phyloP scores from a whole-genome alignment of 2,888 invertebrate species.

The Serripes groenlandicus region DNA sequence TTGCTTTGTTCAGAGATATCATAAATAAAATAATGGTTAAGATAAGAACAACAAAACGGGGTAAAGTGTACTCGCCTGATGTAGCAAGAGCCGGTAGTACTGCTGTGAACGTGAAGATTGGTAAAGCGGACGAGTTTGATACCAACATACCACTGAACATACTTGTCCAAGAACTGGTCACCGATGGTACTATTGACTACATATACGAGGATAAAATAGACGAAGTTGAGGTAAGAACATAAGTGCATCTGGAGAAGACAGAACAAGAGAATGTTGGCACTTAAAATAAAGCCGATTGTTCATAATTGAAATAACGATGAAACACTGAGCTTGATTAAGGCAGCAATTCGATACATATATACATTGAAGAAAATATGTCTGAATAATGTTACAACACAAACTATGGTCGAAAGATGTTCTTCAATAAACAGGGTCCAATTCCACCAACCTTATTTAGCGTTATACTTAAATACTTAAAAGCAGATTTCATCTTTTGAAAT shows the following conservation, averaged over 20 bases:
- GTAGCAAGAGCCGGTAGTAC: slow-evolving; percentile 44
- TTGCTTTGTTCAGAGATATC: slow-evolving; percentile 4
- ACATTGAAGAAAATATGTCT: no score
- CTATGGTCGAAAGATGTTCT: no score
- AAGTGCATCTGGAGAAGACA: no score
- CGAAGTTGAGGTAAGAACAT: slow-evolving; percentile 7
- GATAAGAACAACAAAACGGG: slow-evolving; percentile 26
- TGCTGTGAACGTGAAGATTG: slow-evolving; percentile 51
- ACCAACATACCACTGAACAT: slow-evolving; percentile 46
- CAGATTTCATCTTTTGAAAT: no score
- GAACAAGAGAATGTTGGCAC: no score
- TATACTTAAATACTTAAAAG: no score
- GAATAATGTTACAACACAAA: no score
- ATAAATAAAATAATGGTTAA: slow-evolving; percentile 28
- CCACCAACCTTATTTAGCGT: no score
- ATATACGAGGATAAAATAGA: slow-evolving; percentile 20
- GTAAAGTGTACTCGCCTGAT: slow-evolving; percentile 31
- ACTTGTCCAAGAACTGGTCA: background rate
- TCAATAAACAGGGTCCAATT: no score
- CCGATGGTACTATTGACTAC: slow-evolving; percentile 24
- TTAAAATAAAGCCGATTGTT: no score
- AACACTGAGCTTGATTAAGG: background rate
- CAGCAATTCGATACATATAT: no score
- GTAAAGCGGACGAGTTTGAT: slow-evolving; percentile 58
- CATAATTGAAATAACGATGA: background rate